Conservation (phyloP, 2,888 invertebrate genomes). For the Ptilodon capucinus region DNA sequence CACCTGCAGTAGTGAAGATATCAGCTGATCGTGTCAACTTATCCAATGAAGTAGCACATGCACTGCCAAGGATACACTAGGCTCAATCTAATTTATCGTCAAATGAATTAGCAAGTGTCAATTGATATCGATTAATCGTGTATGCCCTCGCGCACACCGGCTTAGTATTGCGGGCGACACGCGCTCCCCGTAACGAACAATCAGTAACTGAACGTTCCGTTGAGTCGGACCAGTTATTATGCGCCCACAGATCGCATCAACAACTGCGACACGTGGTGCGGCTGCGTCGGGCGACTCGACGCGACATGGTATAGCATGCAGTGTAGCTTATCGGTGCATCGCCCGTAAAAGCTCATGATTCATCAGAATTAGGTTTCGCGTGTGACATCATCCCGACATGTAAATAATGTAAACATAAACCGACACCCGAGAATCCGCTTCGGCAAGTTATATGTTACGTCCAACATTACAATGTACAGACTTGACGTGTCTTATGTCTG, state of each 20-base stretch:
- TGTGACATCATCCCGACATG: conserved; percentile 73
- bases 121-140: conserved; percentile 55
- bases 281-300: conserved; percentile 42
- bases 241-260: conserved; percentile 76
- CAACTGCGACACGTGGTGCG: conserved; percentile 75
- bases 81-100: conserved; percentile 43
- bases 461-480: conserved; percentile 12
- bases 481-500: conserved; percentile 18
- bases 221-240: conserved; percentile 76
- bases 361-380: conserved; percentile 71
- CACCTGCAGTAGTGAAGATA: conserved; percentile 69
- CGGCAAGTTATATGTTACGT: conserved; percentile 24
- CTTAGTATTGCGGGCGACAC: conserved; percentile 55
- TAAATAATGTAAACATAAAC: conserved; percentile 56
- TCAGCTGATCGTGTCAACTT: conserved; percentile 56
- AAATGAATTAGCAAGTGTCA: conserved; percentile 46
- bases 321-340: conserved; percentile 75
- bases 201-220: conserved; percentile 73
- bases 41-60: conserved; percentile 56
- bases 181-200: conserved; percentile 68
- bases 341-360: conserved; percentile 76
- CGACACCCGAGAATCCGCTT: conserved; percentile 24
- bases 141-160: conserved; percentile 68
- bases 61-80: conserved; percentile 61
- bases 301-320: conserved; percentile 64